Base-by-base conservation (phyloP, 2,113 vertebrate genomes). In the Atrichornis clamosus region DNA sequence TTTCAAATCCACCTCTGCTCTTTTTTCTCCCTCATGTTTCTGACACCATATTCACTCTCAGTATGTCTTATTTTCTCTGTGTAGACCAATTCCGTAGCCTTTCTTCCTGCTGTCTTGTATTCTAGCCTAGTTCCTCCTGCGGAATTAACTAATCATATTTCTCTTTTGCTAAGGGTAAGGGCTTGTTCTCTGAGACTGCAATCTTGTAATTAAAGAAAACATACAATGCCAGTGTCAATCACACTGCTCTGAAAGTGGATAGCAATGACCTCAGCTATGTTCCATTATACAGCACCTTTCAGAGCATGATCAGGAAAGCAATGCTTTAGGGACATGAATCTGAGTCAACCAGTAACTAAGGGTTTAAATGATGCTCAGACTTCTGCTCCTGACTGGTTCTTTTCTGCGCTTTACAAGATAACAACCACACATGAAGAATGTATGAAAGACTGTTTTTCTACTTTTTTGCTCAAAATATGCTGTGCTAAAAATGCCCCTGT, bases 111-210 rank as follows among this genome's bases (percentile, higher is more conserved):
- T 89, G 6, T 64, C 80, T 53, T 75, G 49, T 58, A 89, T 94
- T 93, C 64, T 82, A 89, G 37, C 22, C 60, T 53, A 50, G 28
- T 67, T 95, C 90, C 68, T 92, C 37, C 64, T 75, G 44, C 79
- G 76, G 86, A 96, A 96, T 96, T 95, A 94, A 87, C 76, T 90
- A 96, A 93, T 95, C 88, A 93, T 94, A 89, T 92, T 97, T 95
- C 74, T 68, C n/a, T 92, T 95, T 91, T 92, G 64, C 69, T 90
- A 75, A 50, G 79, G 53, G 53, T 92, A 92, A 96, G 58, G 73
- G 58, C 58, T 96, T 90, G 92, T 95, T 96, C 96, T 93, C 60
- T 89, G 76, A 94, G 88, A 89, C 88, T 89, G 76, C 83, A 96
- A 87, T 75, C 86, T 92, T 95, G 86, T 94, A 96, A 96, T 96